Percentiles rank a stretch among this genome's conserved stretches.
Evolutionary conservation across 2,888 invertebrate genomes (phyloP).

Genomic region (Caenorhabditis virilis): DNA sequence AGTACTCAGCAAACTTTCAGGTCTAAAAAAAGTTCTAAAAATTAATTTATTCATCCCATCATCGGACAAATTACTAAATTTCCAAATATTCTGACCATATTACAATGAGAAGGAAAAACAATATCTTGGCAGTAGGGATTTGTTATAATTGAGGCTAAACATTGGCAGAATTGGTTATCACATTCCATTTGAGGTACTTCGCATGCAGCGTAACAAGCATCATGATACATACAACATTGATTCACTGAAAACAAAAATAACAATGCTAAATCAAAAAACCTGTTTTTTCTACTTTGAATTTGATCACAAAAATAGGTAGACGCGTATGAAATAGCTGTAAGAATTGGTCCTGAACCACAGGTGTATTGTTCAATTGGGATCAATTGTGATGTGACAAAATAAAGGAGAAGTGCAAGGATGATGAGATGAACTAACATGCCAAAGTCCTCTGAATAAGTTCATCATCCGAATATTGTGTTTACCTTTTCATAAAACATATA

Average conservation of each 20-base stretch:
- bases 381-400: conserved; percentile 8
- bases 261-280: not conserved
- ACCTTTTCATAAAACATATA: no score
- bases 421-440: no score
- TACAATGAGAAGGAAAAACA: conserved; percentile 36
- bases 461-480: no score
- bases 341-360: conserved; percentile 25
- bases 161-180: conserved; percentile 42
- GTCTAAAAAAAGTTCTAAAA: no score
- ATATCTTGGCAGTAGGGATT: conserved; percentile 37
- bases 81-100: conserved; percentile 26
- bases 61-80: conserved; percentile 32
- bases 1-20: no score
- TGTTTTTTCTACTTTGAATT: conserved; percentile 14
- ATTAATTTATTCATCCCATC: no score
- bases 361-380: conserved; percentile 23
- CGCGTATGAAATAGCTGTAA: conserved; percentile 22
- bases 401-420: no score
- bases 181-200: conserved; percentile 42
- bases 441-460: no score
- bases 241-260: conserved; percentile 37
- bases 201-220: conserved; percentile 42
- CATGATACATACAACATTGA: conserved; percentile 43
- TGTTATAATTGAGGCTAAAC: conserved; percentile 32
- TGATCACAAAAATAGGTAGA: conserved; percentile 33